A percentile compares a stretch with the other conserved stretches of the same genome.
Evolutionary conservation across 1,140 invertebrate genomes (phyloP).

Genomic region (Eubasilissa regina): DNA sequence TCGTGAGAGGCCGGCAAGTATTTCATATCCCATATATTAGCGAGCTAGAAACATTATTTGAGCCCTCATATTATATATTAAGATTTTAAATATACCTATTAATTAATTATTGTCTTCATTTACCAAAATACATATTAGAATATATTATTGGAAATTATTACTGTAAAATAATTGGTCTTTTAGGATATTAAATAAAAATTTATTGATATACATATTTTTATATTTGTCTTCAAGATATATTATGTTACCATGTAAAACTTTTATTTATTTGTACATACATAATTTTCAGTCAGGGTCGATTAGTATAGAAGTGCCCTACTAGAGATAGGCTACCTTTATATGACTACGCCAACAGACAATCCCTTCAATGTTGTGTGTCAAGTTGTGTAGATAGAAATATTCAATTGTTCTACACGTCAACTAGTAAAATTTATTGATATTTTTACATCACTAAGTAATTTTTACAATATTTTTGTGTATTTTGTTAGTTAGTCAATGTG

Average conservation of each 20-base stretch:
- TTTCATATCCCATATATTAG: constrained; percentile 19
- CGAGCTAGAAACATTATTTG: constrained; percentile 12
- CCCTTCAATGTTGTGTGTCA: constrained; percentile 56
- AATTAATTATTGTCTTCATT: too few relatives aligned
- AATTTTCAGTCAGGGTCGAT: constrained; percentile 46
- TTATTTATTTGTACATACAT: constrained; percentile 42
- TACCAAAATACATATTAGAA: constrained; percentile 19
- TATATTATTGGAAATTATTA: constrained; percentile 15
- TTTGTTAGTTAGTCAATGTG: too few relatives aligned
- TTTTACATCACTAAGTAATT: neutral
- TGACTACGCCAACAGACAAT: constrained; percentile 53
- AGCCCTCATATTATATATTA: constrained; percentile 10
- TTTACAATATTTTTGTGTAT: too few relatives aligned
- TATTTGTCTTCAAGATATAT: constrained; percentile 33
- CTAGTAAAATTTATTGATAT: neutral
- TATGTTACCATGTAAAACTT: constrained; percentile 25
- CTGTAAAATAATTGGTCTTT: neutral
- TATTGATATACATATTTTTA: constrained; percentile 26
- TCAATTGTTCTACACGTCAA: neutral
- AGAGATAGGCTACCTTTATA: neutral
- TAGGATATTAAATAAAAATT: constrained; percentile 25
- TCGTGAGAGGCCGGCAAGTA: neutral
- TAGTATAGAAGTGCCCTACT: constrained; percentile 47
- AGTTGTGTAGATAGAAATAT: constrained; percentile 48
- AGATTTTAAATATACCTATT: neutral